These are phyloP conservation scores for Prosapia bicincta DNA, from an alignment of 2,888 invertebrate species.

Conservation along the genomic window DNA sequence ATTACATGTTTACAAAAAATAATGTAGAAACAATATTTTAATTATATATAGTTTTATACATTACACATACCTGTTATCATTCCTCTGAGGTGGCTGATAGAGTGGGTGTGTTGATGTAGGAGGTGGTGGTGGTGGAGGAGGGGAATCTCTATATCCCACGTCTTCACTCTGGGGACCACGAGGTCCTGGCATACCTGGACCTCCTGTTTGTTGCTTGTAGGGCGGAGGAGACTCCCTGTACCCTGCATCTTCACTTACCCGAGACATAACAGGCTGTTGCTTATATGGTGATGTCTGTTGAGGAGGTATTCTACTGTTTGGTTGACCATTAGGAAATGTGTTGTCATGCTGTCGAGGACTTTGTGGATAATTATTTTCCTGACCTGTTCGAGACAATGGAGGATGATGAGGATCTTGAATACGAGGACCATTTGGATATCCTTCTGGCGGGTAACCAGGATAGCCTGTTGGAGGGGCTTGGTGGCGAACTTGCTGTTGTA, in stretches of 20 bases:
- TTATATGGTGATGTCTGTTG: slow-evolving; percentile 19
- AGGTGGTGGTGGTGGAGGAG: slow-evolving; percentile 61
- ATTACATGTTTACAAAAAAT: too few species aligned
- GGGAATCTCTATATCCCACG: slow-evolving; percentile 39
- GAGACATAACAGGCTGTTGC: slow-evolving; percentile 17
- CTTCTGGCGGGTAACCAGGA: slow-evolving; percentile 43
- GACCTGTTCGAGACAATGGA: slow-evolving; percentile 44
- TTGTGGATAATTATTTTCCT: slow-evolving; percentile 38
- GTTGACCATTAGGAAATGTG: neutral
- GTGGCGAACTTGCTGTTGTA: slow-evolving; percentile 13
- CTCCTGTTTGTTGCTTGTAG: neutral
- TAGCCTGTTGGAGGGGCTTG: slow-evolving; percentile 31
- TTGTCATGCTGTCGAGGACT: slow-evolving; percentile 11
- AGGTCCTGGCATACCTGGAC: slow-evolving; percentile 31
- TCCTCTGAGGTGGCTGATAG: slow-evolving; percentile 44
- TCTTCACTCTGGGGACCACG: slow-evolving; percentile 22
- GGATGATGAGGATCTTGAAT: slow-evolving; percentile 33
- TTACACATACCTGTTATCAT: slow-evolving; percentile 10
- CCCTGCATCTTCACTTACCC: slow-evolving; percentile 32
- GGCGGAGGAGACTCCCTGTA: slow-evolving; percentile 37
- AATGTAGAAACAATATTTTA: too few species aligned
- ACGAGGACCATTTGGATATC: slow-evolving; percentile 32
- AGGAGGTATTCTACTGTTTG: slow-evolving; percentile 4
- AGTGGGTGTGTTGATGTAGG: slow-evolving; percentile 70
- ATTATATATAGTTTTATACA: too few species aligned